Evolutionary conservation across 1,140 invertebrate species (phyloP).

Genomic region (Tetramorium alpestre): DNA sequence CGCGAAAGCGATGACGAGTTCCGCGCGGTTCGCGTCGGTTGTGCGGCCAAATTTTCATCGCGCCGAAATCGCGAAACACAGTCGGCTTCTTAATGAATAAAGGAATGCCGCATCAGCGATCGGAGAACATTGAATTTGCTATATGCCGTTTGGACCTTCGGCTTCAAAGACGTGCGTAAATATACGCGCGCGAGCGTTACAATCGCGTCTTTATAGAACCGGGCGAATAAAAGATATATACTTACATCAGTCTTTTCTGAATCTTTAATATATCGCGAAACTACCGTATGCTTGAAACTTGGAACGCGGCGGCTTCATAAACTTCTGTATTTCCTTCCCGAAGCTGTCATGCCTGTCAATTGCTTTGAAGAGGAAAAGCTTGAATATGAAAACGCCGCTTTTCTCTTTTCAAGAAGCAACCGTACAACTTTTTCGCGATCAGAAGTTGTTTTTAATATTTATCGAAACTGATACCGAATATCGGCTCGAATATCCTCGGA

Average conservation of each 20-base stretch:
- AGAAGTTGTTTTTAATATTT: neutral
- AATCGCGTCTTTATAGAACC: constrained; percentile 6
- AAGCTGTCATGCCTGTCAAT: neutral
- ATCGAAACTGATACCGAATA: neutral
- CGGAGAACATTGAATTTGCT: neutral
- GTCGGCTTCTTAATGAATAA: neutral
- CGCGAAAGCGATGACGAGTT: neutral
- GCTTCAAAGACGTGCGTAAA: neutral
- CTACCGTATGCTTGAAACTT: constrained; percentile 9
- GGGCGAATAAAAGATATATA: neutral
- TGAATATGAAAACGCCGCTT: neutral
- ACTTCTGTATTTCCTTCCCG: neutral
- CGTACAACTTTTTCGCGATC: neutral
- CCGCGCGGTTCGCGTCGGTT: neutral
- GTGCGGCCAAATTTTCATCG: neutral
- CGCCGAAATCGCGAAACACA: neutral
- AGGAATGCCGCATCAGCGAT: neutral
- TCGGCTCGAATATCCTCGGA: neutral
- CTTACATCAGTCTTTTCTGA: neutral
- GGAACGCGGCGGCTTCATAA: neutral
- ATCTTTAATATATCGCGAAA: constrained; percentile 4
- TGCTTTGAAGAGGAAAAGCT: neutral
- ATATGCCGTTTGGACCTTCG: neutral
- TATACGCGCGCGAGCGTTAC: neutral
- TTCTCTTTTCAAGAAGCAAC: neutral